phyloP scores from a whole-genome alignment of 2,113 vertebrate genomes.

The Copsychus sechellarum region DNA sequence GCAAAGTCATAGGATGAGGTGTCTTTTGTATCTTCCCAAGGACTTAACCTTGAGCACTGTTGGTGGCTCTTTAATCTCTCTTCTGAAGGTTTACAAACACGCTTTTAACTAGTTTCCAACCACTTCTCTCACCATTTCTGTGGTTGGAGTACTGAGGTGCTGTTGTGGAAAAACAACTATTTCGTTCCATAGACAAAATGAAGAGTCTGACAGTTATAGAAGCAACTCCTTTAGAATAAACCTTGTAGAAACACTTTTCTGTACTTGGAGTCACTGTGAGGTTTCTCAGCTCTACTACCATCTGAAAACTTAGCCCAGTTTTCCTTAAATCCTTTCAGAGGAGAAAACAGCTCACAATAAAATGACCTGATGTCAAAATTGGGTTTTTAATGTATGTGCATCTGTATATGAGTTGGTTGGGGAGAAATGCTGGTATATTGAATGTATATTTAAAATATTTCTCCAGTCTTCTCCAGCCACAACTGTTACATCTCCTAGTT shows the following conservation, averaged over 20 bases:
- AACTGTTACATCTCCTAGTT: conserved; percentile 87
- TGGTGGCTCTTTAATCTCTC: not conserved
- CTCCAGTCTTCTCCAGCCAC: conserved; percentile 85
- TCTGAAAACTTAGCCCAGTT: not conserved
- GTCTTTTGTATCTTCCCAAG: not conserved
- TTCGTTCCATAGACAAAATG: not conserved
- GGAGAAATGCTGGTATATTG: not conserved
- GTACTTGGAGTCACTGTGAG: not conserved
- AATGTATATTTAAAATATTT: conserved; percentile 37
- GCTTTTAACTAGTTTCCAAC: not conserved
- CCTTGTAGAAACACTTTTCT: not conserved
- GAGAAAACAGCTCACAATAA: not conserved
- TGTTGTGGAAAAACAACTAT: not conserved
- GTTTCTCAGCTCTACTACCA: not conserved
- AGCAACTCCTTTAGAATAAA: not conserved
- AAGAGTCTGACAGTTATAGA: not conserved
- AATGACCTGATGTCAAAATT: not conserved
- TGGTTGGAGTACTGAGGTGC: not conserved
- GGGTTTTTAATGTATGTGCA: not conserved
- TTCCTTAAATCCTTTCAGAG: not conserved
- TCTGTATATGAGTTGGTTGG: not conserved
- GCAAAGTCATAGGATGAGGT: not conserved
- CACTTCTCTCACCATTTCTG: not conserved
- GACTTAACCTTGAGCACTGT: not conserved
- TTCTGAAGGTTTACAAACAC: not conserved